Conservation (phyloP, 2,888 invertebrate species). For the Euplagia quadripunctaria region DNA sequence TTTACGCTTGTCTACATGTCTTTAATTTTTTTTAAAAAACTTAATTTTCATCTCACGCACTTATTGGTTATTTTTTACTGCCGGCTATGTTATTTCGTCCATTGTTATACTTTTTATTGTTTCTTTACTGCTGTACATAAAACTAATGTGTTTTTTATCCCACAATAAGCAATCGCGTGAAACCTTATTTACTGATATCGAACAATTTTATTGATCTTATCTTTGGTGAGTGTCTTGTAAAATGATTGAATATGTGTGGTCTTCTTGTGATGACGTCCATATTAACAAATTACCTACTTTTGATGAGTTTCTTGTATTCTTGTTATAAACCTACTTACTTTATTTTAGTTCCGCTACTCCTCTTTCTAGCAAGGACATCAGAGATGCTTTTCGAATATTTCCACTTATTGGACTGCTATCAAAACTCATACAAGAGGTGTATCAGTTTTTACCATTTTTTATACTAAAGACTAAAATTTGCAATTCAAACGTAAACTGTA, state of each 20-base stretch:
- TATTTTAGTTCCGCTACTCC: neutral
- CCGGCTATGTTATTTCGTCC: constrained; percentile 23
- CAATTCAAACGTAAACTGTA: too few species aligned
- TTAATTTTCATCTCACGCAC: neutral
- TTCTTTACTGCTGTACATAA: constrained; percentile 41
- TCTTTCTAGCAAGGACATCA: neutral
- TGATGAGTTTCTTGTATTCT: neutral
- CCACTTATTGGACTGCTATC: too few species aligned
- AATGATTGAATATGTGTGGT: constrained; percentile 9
- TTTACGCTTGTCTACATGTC: constrained; percentile 25
- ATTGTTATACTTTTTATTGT: constrained; percentile 20
- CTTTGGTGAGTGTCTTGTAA: constrained; percentile 13
- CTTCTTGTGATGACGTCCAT: constrained; percentile 13
- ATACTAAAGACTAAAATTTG: too few species aligned
- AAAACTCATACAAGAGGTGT: too few species aligned
- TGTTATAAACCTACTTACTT: neutral
- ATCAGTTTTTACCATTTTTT: too few species aligned
- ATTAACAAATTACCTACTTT: neutral
- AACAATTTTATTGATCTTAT: constrained; percentile 16
- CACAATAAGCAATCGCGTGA: constrained; percentile 1
- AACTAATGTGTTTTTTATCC: constrained; percentile 22
- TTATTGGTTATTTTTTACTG: constrained; percentile 18
- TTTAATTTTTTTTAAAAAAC: neutral
- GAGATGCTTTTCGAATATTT: neutral
- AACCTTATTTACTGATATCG: constrained; percentile 14